Evolutionary conservation across 2,797 vertebrate species (phyloP).

Genomic region (Enteromius argenteus): DNA sequence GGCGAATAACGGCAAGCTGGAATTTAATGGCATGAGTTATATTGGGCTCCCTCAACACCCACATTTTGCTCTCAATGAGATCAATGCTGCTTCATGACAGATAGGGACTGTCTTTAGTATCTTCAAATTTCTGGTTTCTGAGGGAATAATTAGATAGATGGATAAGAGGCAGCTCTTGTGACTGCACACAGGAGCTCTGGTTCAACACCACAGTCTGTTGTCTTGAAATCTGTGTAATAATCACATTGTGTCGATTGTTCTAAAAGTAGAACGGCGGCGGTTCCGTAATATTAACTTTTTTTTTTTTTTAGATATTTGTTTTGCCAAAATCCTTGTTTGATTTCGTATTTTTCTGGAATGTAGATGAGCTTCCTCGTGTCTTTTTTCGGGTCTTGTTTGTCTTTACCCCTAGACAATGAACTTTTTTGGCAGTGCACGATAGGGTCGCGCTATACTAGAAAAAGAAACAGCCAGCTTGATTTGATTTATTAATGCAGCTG

Average conservation of each 20-base stretch:
- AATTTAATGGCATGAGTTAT: conserved; percentile 86
- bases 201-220: conserved; percentile 77
- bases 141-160: conserved; percentile 88
- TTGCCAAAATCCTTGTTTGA: conserved; percentile 74
- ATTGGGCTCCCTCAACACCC: conserved; percentile 83
- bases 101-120: conserved; percentile 86
- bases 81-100: conserved; percentile 83
- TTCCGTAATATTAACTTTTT: conserved; percentile 75
- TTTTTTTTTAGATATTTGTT: conserved; percentile 75
- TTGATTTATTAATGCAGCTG: conserved; percentile 27
- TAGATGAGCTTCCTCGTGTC: conserved; percentile 60
- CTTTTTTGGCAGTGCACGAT: conserved; percentile 4
- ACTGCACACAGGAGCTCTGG: conserved; percentile 74
- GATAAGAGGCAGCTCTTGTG: conserved; percentile 82
- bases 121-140: conserved; percentile 86
- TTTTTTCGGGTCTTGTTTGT: conserved; percentile 65
- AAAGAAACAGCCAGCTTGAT: conserved; percentile 9
- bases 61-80: conserved; percentile 85
- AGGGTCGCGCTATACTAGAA: neutral
- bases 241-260: conserved; percentile 77
- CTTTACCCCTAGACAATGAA: conserved; percentile 48
- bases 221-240: conserved; percentile 82
- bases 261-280: conserved; percentile 75
- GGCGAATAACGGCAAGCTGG: conserved; percentile 83
- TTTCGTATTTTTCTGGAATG: conserved; percentile 65